Base-by-base conservation (phyloP, 2,888 invertebrate species). In the Scaptomyza flava region DNA sequence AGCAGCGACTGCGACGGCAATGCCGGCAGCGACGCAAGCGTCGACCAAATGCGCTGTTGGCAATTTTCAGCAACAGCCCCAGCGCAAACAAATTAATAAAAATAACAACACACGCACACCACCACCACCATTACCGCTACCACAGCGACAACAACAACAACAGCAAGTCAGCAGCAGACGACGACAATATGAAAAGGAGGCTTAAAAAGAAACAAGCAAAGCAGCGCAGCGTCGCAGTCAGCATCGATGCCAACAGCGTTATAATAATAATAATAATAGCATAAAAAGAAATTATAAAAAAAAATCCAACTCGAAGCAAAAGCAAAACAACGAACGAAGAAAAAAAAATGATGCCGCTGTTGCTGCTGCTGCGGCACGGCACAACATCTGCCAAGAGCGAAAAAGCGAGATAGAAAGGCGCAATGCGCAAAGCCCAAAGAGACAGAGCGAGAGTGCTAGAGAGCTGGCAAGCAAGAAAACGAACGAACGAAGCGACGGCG, bases 51-150 rank as follows among this genome's bases (percentile, higher is more conserved):
- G 80, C 79, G 65, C 50, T 64, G 83, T 87, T 84, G 87, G 73
- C 87, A 67, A 73, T 70, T 81, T 84, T 87, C 77, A 75, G 36
- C 69, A 52, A 51, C 70, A 71, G 68, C 62, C 68, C 71, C 82
- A 87, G 67, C 75, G 75, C 79, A 84, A 85, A 87, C 86, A 86
- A 85, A 85, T 85, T 87, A 87, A 87, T 86, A 85, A 87, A 85
- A 87, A 87, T 87, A 85, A 85, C 83, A 84, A 80, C 77, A 84
- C 72, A 80, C 87, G 72, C 72, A 77, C 72, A 84, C 66, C 68
- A 53, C 12, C 43, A 14, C 12, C 52, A 48, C 20, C 54, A 51
- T 14, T 66, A 84, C 66, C 66, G 58, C 45, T 51, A 77, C 36
- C 58, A 47, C 38, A 41, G 31, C 46, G 38, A 20, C 54, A 64